Percentiles rank a stretch among this genome's conserved stretches.
Evolutionary conservation across 2,797 vertebrate species (phyloP).

Genomic region (Odontamblyopus lacepedii): DNA sequence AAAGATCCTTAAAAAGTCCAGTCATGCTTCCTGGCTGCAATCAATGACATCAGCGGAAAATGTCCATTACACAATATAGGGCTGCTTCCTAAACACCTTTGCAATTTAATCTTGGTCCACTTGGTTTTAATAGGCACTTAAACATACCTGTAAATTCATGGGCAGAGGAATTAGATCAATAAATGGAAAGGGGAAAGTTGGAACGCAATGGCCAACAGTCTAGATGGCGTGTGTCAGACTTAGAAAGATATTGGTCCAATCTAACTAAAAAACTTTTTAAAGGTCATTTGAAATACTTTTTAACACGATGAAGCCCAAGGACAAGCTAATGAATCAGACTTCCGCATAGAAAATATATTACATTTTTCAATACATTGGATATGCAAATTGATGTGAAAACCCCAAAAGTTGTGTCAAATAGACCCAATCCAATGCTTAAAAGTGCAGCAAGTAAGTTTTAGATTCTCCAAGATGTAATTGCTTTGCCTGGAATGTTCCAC

Average conservation of each 20-base stretch:
- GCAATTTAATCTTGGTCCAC: constrained; percentile 5
- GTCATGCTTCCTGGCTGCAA: constrained; percentile 20
- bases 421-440: background rate
- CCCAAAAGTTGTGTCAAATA: background rate
- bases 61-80: constrained; percentile 19
- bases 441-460: background rate
- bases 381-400: too few species aligned
- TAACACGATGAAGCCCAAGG: too few species aligned
- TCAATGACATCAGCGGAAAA: constrained; percentile 50
- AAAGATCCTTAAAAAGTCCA: constrained; percentile 41
- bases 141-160: constrained; percentile 4
- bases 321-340: background rate
- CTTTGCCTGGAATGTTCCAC: too few species aligned
- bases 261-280: background rate
- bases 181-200: background rate
- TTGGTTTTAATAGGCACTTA: constrained; percentile 12
- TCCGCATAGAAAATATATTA: background rate
- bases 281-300: background rate
- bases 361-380: background rate
- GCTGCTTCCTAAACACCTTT: constrained; percentile 20
- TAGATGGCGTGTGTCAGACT: background rate
- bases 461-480: background rate
- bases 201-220: background rate
- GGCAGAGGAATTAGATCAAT: background rate
- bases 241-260: background rate